phyloP scores from a whole-genome alignment of 2,797 vertebrate genomes.

The Protosalanx chinensis region DNA sequence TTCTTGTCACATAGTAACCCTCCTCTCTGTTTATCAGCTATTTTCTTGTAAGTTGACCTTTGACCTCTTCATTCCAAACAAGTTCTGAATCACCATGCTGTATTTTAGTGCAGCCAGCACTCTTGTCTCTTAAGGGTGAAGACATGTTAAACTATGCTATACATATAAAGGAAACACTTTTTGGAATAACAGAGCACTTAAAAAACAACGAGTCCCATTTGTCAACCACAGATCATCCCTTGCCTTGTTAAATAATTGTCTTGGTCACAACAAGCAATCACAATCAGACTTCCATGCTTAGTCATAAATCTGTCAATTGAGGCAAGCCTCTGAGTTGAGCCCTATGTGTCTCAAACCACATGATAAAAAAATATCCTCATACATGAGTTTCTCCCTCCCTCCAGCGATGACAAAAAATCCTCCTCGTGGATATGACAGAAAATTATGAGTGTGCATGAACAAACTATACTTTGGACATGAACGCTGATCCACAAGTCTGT shows the following conservation, averaged over 20 bases:
- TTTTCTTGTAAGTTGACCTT: slow-evolving; percentile 64
- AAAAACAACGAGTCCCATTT: not conserved
- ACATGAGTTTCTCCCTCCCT: not conserved
- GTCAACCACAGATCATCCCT: not conserved
- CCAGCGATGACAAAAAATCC: not conserved
- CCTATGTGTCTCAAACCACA: slow-evolving; percentile 23
- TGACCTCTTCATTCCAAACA: slow-evolving; percentile 67
- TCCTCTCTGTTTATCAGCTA: slow-evolving; percentile 43
- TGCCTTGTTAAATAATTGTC: not conserved
- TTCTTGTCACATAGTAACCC: not conserved
- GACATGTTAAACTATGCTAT: not conserved
- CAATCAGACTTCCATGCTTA: slow-evolving; percentile 9
- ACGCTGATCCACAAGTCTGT: no score
- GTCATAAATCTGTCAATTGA: slow-evolving; percentile 31
- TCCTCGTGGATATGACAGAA: not conserved
- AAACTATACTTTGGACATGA: no score
- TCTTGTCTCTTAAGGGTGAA: slow-evolving; percentile 34
- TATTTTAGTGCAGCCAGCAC: slow-evolving; percentile 43
- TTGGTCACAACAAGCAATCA: slow-evolving; percentile 18
- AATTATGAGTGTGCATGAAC: no score
- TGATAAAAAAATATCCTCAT: not conserved
- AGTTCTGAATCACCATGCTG: slow-evolving; percentile 59
- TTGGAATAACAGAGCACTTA: slow-evolving; percentile 7
- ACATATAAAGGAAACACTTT: not conserved
- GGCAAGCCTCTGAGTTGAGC: slow-evolving; percentile 45